Evolutionary conservation across 1,140 invertebrate species (phyloP), one percentile per base, ranked within the genome.

Genomic region (Solenopsis fugax): DNA sequence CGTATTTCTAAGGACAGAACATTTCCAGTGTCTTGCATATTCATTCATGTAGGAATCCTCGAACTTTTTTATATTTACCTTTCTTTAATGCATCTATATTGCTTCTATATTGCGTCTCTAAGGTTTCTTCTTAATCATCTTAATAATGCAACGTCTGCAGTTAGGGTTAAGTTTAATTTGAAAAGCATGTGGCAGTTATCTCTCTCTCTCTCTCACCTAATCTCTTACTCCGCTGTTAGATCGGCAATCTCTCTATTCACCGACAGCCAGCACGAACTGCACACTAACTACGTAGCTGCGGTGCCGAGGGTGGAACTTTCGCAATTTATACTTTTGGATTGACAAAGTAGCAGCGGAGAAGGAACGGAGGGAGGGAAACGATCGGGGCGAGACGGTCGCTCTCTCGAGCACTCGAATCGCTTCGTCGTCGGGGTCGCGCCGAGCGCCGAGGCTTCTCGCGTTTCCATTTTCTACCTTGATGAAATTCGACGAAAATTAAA

Each of bases 401-500:
- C 18, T 29, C 41, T n/a, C 37, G 29, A 73, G 16, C 69, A 60
- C 69, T 84, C 45, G 54, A 60, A 60, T 84, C 69, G n/a, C 56
- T 73, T 48, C 67, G 64, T 71, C 78, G 64, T 21, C 18, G n/a
- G 9, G 16, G 78, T 45, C 10, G n/a, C 6, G 16, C 3, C 24
- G 37, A 24, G 50, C 45, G n/a, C n/a, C n/a, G n/a, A n/a, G n/a
- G n/a, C n/a, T n/a, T 73, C 60, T 73, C 69, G 56, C 54, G 56
- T 84, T 84, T 84, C 80, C 73, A 84, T 84, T 84, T 75, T 84
- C 80, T 84, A 62, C 69, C 80, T 50, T 69, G 80, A 84, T 84
- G 69, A 84, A 84, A 84, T 84, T 84, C 80, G 80, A 75, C 80
- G 80, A 84, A 84, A 84, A 84, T 84, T 75, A 84, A 84, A 84